phyloP scores from a whole-genome alignment of 92 coral and sea anemone species.

The Paragorgia papillata region DNA sequence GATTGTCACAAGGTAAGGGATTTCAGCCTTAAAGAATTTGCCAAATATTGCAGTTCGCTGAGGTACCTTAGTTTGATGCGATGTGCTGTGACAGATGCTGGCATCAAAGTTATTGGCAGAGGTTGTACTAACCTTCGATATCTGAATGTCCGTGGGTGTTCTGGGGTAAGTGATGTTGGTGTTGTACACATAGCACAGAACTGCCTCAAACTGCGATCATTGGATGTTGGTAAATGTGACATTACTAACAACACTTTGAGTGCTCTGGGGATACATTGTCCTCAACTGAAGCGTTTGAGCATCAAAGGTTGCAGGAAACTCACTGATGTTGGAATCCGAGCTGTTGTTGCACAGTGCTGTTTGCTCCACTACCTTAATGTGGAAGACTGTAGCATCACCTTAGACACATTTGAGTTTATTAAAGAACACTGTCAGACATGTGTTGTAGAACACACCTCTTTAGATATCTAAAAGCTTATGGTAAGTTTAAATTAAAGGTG shows the following conservation, averaged over 20 bases:
- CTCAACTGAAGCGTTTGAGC: constrained; percentile 94
- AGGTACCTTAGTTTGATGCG: constrained; percentile 95
- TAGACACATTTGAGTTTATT: constrained; percentile 79
- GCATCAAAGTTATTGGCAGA: constrained; percentile 89
- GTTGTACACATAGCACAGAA: constrained; percentile 89
- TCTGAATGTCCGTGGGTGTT: constrained; percentile 90
- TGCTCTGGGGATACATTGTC: constrained; percentile 93
- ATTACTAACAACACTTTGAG: constrained; percentile 88
- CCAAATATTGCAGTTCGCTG: constrained; percentile 68
- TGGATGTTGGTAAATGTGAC: constrained; percentile 95
- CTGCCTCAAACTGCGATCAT: constrained; percentile 88
- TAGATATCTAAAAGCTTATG: too few species aligned
- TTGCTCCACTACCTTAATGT: constrained; percentile 87
- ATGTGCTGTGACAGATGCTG: constrained; percentile 93
- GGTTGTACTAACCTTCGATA: constrained; percentile 89
- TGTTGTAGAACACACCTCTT: constrained; percentile 83
- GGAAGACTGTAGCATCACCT: constrained; percentile 86
- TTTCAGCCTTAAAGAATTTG: constrained; percentile 88
- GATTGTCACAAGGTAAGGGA: constrained; percentile 96
- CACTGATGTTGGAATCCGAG: constrained; percentile 77
- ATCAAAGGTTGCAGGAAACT: constrained; percentile 78
- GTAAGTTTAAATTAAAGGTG: too few species aligned
- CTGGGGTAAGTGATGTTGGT: constrained; percentile 85
- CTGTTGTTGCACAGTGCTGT: constrained; percentile 93
- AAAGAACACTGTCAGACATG: constrained; percentile 90